Percentiles rank a stretch among this genome's conserved stretches.
Conservation (phyloP, 2,797 vertebrate species). For the Chaetophractus vellerosus region DNA sequence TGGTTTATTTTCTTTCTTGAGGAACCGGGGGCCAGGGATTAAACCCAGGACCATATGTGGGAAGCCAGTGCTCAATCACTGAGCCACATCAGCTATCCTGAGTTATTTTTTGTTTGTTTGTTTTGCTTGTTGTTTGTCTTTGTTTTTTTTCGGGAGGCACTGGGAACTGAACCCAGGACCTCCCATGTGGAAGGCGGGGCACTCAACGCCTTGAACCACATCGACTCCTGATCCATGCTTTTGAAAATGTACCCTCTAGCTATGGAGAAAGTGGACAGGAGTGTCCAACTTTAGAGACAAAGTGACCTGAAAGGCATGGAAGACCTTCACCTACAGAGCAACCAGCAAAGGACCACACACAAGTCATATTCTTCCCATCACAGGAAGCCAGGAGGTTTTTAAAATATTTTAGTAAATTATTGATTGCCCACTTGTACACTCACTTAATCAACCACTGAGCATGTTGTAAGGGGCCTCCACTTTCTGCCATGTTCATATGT, state of each 20-base stretch:
- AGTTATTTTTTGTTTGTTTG: too few species aligned
- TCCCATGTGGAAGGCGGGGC: too few species aligned
- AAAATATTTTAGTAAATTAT: slow-evolving; percentile 80
- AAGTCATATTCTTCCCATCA: slow-evolving; percentile 37
- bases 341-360: background rate
- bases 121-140: too few species aligned
- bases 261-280: background rate
- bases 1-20: too few species aligned
- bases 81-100: too few species aligned
- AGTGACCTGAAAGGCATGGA: background rate
- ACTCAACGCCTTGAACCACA: too few species aligned
- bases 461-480: slow-evolving; percentile 50
- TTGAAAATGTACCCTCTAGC: background rate
- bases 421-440: slow-evolving; percentile 65
- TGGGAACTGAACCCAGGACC: too few species aligned
- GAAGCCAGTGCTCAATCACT: too few species aligned
- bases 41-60: too few species aligned
- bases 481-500: slow-evolving; percentile 24
- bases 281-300: background rate
- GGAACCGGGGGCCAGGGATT: too few species aligned
- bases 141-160: too few species aligned
- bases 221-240: background rate
- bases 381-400: slow-evolving; percentile 77
- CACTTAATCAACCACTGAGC: slow-evolving; percentile 79
- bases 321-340: background rate